Evolutionary conservation across 35 echinoderm and acorn worm genomes (phyloP), one percentile per base, ranked within the genome.

Genomic region (Hemicentrotus pulcherrimus): DNA sequence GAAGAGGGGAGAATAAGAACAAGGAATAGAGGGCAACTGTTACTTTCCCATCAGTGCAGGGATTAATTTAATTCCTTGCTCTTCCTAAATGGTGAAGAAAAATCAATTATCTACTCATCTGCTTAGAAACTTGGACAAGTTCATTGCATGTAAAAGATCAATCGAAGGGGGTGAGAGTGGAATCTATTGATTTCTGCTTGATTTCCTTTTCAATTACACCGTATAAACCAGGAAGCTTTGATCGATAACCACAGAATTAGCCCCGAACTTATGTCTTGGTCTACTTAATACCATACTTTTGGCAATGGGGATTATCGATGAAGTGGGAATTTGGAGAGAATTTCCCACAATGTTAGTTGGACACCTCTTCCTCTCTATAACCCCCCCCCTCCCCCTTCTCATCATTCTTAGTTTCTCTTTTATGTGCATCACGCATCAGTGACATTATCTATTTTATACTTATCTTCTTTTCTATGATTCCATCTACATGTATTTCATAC

Each of bases 51-150:
- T 90, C 88, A 86, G 86, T 2, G 2, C 6, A n/a, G 2, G 88
- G 88, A 90, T 90, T 90, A 41, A 90, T 32, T 47, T 45, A 47
- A 47, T 45, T 45, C 46, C 88, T 30, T 41, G 32, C 32, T 45
- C 88, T 45, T 33, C 88, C 46, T 90, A 18, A 7, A 10, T 16
- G 8, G n/a, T 13, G 24, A 31, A 90, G 45, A 45, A 47, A 9
- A 90, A 90, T 90, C 88, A 90, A 90, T 90, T 35, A 90, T 90
- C 88, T 90, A 90, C 45, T 90, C 88, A 90, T 33, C 88, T 24
- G 31, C 32, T 45, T 19, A n/a, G 88, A 30, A 90, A 33, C 88
- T 18, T 47, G 32, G 88, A 90, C 88, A 90, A 90, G 88, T 90
- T 90, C 88, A 90, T 45, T 90, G 32, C 88, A 90, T 41, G 32